Conservation (phyloP, 2,113 vertebrate species). For the Eurystomus gularis region DNA sequence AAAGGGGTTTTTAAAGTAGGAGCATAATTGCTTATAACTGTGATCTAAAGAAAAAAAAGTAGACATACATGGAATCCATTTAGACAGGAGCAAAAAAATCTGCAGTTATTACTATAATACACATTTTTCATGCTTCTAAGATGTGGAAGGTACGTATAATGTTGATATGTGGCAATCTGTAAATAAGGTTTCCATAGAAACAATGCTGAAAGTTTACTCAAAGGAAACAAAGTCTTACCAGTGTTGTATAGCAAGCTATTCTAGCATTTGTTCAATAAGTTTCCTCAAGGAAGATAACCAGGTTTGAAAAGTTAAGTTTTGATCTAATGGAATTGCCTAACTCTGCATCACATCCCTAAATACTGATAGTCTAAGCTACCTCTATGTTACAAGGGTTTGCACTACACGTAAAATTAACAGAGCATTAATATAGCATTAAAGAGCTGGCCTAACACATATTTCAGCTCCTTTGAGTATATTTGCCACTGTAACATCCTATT, state of each 20-base stretch:
- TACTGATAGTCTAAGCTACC: neutral
- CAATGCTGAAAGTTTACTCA: neutral
- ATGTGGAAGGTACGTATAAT: neutral
- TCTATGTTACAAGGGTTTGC: neutral
- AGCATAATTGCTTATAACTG: neutral
- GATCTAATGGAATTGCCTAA: neutral
- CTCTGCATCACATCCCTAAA: neutral
- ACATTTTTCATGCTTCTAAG: neutral
- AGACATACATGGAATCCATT: neutral
- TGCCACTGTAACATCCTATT: neutral
- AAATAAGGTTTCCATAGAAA: neutral
- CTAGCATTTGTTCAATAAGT: neutral
- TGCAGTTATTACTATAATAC: neutral
- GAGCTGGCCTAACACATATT: neutral
- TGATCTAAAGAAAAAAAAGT: neutral
- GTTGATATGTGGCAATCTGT: neutral
- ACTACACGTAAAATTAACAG: neutral
- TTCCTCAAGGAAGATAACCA: neutral
- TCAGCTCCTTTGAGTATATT: neutral
- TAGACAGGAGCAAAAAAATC: neutral
- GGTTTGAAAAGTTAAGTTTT: neutral
- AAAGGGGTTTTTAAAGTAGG: neutral
- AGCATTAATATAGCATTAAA: neutral
- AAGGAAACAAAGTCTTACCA: neutral
- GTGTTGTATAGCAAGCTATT: neutral